Evolutionary conservation across 2,888 invertebrate species (phyloP).

Genomic region (Hydrotaea diabolus): DNA sequence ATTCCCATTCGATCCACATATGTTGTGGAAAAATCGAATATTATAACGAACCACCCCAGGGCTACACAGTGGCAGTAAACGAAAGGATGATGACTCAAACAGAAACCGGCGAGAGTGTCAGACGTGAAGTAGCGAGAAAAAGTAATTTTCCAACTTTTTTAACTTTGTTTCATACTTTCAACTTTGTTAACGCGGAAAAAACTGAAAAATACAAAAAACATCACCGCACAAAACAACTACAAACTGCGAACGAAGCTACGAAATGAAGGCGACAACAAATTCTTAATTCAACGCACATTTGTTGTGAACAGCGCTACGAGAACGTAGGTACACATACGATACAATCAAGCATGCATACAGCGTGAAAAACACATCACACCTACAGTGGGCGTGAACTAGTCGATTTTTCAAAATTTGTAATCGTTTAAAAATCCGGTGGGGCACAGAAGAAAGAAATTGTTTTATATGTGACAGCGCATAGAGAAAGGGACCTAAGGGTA

Average conservation of each 20-base stretch:
- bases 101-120: background rate
- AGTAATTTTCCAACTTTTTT: constrained; percentile 42
- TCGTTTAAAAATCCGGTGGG: no score
- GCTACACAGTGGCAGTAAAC: background rate
- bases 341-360: background rate
- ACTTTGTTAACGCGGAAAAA: constrained; percentile 33
- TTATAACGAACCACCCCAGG: background rate
- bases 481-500: no score
- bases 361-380: background rate
- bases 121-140: constrained; percentile 34
- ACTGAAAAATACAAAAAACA: constrained; percentile 13
- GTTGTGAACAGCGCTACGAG: constrained; percentile 30
- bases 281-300: constrained; percentile 45
- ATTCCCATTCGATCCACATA: no score
- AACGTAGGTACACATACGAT: background rate
- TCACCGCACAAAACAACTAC: background rate
- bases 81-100: constrained; percentile 21
- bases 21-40: no score
- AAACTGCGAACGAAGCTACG: background rate
- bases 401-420: no score
- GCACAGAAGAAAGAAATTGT: no score
- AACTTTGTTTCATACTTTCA: constrained; percentile 30
- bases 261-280: constrained; percentile 7
- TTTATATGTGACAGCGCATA: no score
- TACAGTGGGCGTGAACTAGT: background rate